A percentile compares a stretch with the other conserved stretches of the same genome.
phyloP scores from a whole-genome alignment of 2,113 vertebrate species.

The Emydocephalus ijimae region DNA sequence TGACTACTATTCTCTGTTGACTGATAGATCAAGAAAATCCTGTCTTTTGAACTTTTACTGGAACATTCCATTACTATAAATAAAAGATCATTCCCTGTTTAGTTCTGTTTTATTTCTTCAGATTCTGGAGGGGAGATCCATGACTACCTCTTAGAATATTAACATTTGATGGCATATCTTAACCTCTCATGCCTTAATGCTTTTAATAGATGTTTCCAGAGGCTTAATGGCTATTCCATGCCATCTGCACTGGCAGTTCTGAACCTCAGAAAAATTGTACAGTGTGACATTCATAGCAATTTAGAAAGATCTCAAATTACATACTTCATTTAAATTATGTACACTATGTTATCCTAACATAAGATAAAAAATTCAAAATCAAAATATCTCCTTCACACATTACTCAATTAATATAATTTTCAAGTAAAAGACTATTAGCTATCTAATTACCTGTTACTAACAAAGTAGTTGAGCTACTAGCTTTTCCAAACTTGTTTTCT shows the following conservation, averaged over 20 bases:
- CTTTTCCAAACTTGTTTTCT: conserved; percentile 90
- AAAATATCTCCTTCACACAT: not conserved
- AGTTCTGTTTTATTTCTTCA: not conserved
- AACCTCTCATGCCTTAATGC: not conserved
- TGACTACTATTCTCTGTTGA: not conserved
- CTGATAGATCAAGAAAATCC: not conserved
- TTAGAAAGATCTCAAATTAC: not conserved
- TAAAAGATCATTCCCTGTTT: not conserved
- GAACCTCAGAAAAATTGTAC: not conserved
- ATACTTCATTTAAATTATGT: not conserved
- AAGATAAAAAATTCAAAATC: not conserved
- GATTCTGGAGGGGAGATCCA: not conserved
- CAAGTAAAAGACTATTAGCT: not conserved
- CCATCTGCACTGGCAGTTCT: not conserved
- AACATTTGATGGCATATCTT: not conserved
- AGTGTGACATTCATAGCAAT: not conserved
- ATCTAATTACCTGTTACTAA: conserved; percentile 79
- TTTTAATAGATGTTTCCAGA: not conserved
- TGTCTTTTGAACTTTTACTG: not conserved
- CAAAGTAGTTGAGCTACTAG: conserved; percentile 80
- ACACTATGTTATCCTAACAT: not conserved
- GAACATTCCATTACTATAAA: not conserved
- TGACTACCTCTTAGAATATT: not conserved
- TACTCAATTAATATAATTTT: not conserved
- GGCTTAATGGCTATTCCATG: not conserved